Evolutionary conservation across 2,113 vertebrate species (phyloP).

Genomic region (Pycnonotus jocosus): DNA sequence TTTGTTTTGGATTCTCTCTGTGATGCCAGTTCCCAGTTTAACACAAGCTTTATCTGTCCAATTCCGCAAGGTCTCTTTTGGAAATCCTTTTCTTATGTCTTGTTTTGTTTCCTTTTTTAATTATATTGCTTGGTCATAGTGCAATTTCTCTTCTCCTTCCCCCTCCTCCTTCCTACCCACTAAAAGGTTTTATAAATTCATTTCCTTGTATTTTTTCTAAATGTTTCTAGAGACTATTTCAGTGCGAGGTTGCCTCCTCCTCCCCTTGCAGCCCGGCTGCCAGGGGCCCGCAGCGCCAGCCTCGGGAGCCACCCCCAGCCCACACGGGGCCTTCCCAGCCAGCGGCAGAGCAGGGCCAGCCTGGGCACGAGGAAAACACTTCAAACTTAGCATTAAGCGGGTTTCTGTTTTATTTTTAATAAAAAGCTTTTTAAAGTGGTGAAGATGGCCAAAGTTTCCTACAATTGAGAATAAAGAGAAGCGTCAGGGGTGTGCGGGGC

Average conservation of each 20-base stretch:
- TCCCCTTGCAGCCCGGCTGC: background rate
- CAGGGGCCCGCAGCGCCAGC: background rate
- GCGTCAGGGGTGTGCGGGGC: conserved; percentile 60
- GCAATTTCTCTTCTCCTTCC: conserved; percentile 69
- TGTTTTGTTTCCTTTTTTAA: conserved; percentile 10
- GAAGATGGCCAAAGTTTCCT: conserved; percentile 96
- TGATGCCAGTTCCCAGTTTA: conserved; percentile 83
- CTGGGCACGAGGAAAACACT: conserved; percentile 23
- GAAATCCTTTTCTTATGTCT: conserved; percentile 45
- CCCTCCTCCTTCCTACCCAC: conserved; percentile 21
- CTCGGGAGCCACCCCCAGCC: background rate
- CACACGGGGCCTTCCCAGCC: background rate
- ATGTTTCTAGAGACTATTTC: conserved; percentile 9
- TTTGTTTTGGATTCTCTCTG: conserved; percentile 70
- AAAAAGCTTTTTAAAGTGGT: conserved; percentile 81
- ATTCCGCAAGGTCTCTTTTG: conserved; percentile 70
- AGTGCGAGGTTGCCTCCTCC: conserved; percentile 44
- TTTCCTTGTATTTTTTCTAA: conserved; percentile 61
- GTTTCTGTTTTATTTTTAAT: conserved; percentile 75
- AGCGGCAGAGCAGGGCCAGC: background rate
- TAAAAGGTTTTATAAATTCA: conserved; percentile 56
- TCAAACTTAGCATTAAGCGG: conserved; percentile 81
- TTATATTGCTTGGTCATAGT: conserved; percentile 71
- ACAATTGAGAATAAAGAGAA: conserved; percentile 79
- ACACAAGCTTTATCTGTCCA: conserved; percentile 89